Percentiles rank a stretch among this genome's conserved stretches.
These are phyloP conservation scores for Nothoprocta pentlandii DNA, from an alignment of 2,113 vertebrate species.

Conservation along the genomic window DNA sequence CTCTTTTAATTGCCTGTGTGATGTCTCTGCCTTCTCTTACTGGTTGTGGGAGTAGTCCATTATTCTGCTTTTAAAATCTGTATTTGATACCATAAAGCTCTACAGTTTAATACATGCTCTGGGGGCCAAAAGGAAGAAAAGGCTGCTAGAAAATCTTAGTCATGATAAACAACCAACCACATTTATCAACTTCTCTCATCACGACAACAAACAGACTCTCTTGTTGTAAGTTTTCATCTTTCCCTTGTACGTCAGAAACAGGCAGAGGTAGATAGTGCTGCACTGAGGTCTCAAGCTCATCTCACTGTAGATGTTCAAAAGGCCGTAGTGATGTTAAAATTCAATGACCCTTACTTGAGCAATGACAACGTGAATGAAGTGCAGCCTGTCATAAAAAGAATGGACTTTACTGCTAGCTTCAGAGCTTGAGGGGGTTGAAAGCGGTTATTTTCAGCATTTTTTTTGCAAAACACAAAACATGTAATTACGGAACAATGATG, in stretches of 20 bases:
- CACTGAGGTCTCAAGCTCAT: neutral
- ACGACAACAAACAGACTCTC: neutral
- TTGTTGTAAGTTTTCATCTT: neutral
- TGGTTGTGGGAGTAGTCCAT: neutral
- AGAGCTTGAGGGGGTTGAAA: neutral
- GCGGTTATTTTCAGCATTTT: neutral
- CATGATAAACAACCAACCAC: neutral
- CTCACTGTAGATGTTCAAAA: neutral
- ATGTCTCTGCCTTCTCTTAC: neutral
- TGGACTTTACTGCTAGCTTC: neutral
- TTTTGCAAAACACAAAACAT: neutral
- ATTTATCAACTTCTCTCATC: neutral
- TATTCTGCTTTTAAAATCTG: neutral
- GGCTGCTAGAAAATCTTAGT: neutral
- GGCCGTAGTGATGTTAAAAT: neutral
- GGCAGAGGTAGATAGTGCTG: neutral
- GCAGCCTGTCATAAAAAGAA: neutral
- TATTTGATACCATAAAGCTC: neutral
- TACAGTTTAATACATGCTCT: neutral
- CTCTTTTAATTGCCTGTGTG: constrained; percentile 3
- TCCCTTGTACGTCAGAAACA: neutral
- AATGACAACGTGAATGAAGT: neutral
- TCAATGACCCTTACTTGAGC: neutral
- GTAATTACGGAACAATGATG: neutral
- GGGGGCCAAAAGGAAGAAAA: neutral